These are phyloP conservation scores for Glareola pratincola DNA, from an alignment of 2,113 vertebrate genomes.

Conservation along the genomic window DNA sequence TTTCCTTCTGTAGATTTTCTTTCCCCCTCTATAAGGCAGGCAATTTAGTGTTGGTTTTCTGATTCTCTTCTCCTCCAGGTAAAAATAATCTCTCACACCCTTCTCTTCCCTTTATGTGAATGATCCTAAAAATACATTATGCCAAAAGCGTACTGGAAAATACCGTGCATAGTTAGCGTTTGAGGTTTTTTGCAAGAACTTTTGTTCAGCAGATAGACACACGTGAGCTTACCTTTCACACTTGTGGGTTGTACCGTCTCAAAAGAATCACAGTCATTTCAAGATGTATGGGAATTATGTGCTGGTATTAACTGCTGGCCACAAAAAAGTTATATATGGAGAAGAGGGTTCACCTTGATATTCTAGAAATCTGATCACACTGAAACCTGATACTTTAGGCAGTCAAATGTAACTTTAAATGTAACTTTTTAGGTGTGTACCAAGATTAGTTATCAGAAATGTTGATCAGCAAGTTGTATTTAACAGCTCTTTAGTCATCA, in stretches of 20 bases:
- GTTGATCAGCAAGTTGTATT: neutral
- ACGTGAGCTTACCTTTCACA: neutral
- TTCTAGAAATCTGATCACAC: neutral
- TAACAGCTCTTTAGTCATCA: neutral
- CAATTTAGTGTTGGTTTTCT: neutral
- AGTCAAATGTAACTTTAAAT: neutral
- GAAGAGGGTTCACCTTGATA: neutral
- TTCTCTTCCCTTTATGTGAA: neutral
- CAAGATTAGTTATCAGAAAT: neutral
- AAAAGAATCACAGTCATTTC: neutral
- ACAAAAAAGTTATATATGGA: neutral
- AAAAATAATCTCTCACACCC: neutral
- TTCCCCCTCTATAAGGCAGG: neutral
- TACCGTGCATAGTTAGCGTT: neutral
- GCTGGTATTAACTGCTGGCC: neutral
- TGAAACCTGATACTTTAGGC: neutral
- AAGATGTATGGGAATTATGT: neutral
- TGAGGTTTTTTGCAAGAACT: neutral
- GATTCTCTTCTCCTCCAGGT: neutral
- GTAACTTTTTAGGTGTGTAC: neutral
- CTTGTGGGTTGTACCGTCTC: neutral
- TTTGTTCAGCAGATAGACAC: neutral
- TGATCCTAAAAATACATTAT: conserved; percentile 1
- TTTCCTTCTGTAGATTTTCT: neutral
- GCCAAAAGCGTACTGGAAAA: neutral